phyloP scores from a whole-genome alignment of 2,113 vertebrate genomes.

The Perca schrenkii region DNA sequence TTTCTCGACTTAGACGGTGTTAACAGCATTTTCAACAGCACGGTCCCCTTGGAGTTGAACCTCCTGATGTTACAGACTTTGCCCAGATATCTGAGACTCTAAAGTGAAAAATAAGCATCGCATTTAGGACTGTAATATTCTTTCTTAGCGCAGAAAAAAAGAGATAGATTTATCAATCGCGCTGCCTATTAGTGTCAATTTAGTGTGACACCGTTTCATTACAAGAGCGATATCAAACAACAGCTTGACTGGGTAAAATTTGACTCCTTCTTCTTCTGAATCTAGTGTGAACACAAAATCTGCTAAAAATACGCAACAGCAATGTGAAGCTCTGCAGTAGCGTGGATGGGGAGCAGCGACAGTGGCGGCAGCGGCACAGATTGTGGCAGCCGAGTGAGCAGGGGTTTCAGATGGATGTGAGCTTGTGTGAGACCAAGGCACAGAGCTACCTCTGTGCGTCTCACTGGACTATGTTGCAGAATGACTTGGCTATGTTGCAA shows the following conservation, averaged over 20 bases:
- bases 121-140: conserved; percentile 32
- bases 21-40: conserved; percentile 63
- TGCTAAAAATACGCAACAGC: conserved; percentile 78
- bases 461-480: conserved; percentile 81
- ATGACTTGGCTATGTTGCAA: conserved; percentile 83
- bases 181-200: conserved; percentile 41
- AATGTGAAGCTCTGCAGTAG: conserved; percentile 44
- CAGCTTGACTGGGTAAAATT: conserved; percentile 64
- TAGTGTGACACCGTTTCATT: conserved; percentile 44
- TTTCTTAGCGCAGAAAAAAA: conserved; percentile 15
- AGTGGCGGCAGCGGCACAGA: conserved; percentile 55
- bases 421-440: conserved; percentile 79
- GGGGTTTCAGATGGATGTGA: conserved; percentile 81
- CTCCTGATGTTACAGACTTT: conserved; percentile 41
- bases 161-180: conserved; percentile 29
- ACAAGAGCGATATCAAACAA: conserved; percentile 43
- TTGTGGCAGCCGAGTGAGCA: conserved; percentile 70
- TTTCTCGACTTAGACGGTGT: conserved; percentile 53
- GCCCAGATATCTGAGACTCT: conserved; percentile 29
- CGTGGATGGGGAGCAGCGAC: conserved; percentile 28
- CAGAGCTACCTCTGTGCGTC: conserved; percentile 84
- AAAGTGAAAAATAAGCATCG: conserved; percentile 36
- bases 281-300: conserved; percentile 69
- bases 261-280: conserved; percentile 51
- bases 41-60: conserved; percentile 40